phyloP scores from a whole-genome alignment of 2,113 vertebrate species.

The Neolamprologus sp. region DNA sequence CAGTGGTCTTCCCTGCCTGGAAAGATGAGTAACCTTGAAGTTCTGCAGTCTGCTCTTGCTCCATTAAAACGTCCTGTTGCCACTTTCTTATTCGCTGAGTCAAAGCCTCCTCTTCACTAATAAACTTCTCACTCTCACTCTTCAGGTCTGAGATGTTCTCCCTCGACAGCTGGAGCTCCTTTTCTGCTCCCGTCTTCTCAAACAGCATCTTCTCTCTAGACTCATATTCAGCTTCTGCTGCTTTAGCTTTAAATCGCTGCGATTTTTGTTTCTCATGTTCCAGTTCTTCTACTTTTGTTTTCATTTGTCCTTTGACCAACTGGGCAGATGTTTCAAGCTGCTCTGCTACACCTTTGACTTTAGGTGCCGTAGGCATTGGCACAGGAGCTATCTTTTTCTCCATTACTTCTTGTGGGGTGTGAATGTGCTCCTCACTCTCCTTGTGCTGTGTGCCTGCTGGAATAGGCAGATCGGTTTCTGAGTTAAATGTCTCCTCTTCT shows the following conservation, averaged over 20 bases:
- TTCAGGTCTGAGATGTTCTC: conserved; percentile 68
- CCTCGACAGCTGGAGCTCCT: conserved; percentile 63
- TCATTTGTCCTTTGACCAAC: neutral
- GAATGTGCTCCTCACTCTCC: neutral
- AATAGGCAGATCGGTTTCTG: conserved; percentile 18
- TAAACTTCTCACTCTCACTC: conserved; percentile 56
- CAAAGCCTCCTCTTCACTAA: conserved; percentile 69
- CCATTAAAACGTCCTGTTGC: conserved; percentile 70
- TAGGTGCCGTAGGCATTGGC: neutral
- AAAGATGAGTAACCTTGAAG: neutral
- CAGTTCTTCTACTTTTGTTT: neutral
- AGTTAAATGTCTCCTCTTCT: conserved; percentile 19
- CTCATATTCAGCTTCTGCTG: neutral
- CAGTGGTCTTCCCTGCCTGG: neutral
- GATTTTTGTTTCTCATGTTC: neutral
- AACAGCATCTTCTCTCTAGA: conserved; percentile 35
- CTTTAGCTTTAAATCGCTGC: neutral
- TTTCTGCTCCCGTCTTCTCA: conserved; percentile 35
- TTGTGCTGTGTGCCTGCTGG: neutral
- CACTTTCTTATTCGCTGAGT: conserved; percentile 71
- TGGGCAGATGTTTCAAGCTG: neutral
- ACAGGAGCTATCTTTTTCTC: neutral
- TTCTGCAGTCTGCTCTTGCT: conserved; percentile 47
- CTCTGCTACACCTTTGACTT: neutral
- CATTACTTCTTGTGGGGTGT: neutral